Evolutionary conservation across 2,797 vertebrate genomes (phyloP).

Genomic region (Tadarida brasiliensis): DNA sequence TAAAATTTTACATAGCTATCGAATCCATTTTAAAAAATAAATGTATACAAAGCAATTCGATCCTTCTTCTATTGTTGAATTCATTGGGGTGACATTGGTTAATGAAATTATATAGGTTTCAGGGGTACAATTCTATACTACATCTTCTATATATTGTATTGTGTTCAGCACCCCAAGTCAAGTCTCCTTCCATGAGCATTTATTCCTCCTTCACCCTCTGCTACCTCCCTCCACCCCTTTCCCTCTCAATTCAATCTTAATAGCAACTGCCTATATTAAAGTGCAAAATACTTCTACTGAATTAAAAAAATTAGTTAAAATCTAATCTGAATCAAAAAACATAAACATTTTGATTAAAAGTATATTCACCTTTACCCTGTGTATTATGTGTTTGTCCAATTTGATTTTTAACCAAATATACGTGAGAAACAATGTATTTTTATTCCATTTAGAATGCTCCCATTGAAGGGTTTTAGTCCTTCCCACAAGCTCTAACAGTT

Average conservation of each 20-base stretch:
- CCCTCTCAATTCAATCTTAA: neutral
- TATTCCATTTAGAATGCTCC: neutral
- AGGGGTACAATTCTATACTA: fast-evolving
- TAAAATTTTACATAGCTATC: neutral
- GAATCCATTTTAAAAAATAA: slow-evolving; percentile 47
- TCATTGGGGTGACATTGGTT: neutral
- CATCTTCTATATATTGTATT: neutral
- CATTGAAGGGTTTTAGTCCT: neutral
- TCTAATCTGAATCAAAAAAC: neutral
- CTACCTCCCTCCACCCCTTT: neutral
- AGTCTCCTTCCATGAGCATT: neutral
- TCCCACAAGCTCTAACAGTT: neutral
- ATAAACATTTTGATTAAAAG: neutral
- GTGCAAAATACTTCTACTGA: neutral
- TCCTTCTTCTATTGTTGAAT: neutral
- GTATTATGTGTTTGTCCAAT: neutral
- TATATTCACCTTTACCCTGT: neutral
- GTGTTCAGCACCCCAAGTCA: neutral
- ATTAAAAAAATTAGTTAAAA: neutral
- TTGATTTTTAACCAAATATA: neutral
- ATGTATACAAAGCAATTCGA: neutral
- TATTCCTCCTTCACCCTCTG: neutral
- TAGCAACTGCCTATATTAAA: slow-evolving; percentile 6
- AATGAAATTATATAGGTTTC: neutral
- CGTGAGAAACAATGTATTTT: neutral